Evolutionary conservation across 2,113 vertebrate species (phyloP), one percentile per base, ranked within the genome.

Genomic region (Fregata magnificens): DNA sequence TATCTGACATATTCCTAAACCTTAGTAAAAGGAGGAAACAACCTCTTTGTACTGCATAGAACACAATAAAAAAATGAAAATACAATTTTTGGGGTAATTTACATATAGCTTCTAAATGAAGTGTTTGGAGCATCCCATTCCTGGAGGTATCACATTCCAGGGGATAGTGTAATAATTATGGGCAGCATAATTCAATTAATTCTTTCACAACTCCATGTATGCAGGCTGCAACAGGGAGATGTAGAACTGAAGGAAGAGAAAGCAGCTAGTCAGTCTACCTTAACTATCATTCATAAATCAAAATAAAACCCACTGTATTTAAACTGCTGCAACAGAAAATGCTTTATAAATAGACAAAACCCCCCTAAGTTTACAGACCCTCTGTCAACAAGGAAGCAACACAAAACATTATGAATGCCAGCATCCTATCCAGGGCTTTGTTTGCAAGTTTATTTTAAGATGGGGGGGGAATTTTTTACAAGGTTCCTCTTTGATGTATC

Each of bases 361-460:
- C 0, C 4, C 24, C 17, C 40, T 6, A n/a, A 71, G 34, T 31
- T 65, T 71, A 56, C 47, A 69, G 80, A 62, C 61, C 44, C 10
- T 32, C 34, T 19, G 4, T 4, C 61, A 88, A 88, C 29, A 66
- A 66, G 92, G 94, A 93, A 94, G n/a, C 13, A 1, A 38, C 4
- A 5, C n/a, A 62, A 88, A 93, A 44, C 26, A n/a, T 61, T 13
- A 17, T 15, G 19, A 49, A 76, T 4, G 15, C 17, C 70, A 44
- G 58, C 72, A 58, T 59, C 77, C 86, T 52, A 34, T 2, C 55
- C 65, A 74, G 58, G 82, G 49, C 76, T 95, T 95, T 92, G 88
- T 86, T 55, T 55, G 28, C n/a, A 82, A 32, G 73, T 66, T 94
- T 94, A 72, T 84, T 95, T 88, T 40, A 56, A 56, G 69, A 26